A percentile compares a stretch with the other conserved stretches of the same genome.
Evolutionary conservation across 2,888 invertebrate species (phyloP).

Genomic region (Crematogaster levior): DNA sequence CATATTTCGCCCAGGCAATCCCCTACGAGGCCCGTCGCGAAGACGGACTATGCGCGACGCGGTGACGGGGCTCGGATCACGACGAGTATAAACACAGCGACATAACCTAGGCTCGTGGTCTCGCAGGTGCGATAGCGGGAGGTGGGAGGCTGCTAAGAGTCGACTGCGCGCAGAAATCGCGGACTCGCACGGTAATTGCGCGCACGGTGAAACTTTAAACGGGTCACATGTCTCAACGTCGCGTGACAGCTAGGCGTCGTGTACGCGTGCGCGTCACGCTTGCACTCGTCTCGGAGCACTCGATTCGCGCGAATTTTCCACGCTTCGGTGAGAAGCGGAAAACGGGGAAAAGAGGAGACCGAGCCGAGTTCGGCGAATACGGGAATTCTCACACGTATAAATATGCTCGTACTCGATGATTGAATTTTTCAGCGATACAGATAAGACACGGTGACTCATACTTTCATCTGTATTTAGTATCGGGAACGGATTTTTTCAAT

Average conservation of each 20-base stretch:
- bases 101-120: slow-evolving; percentile 73
- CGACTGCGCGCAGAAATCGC: slow-evolving; percentile 31
- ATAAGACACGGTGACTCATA: slow-evolving; percentile 28
- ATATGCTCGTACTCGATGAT: no score
- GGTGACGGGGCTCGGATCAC: neutral
- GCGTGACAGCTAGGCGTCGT: slow-evolving; percentile 9
- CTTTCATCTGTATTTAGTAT: neutral
- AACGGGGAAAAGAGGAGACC: neutral
- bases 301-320: neutral
- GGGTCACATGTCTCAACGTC: slow-evolving; percentile 61
- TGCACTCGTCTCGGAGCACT: neutral
- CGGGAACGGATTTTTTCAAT: neutral
- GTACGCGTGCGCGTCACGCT: slow-evolving; percentile 53
- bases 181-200: slow-evolving; percentile 46
- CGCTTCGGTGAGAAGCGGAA: neutral
- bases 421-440: neutral
- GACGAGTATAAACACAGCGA: slow-evolving; percentile 62
- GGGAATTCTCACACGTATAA: no score
- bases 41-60: neutral
- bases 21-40: neutral
- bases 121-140: slow-evolving; percentile 20
- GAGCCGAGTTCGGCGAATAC: no score
- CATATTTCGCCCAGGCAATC: slow-evolving; percentile 62
- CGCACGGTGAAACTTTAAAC: slow-evolving; percentile 65
- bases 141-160: slow-evolving; percentile 31